phyloP scores from a whole-genome alignment of 2,888 invertebrate genomes.

The Leptopilina myrica region DNA sequence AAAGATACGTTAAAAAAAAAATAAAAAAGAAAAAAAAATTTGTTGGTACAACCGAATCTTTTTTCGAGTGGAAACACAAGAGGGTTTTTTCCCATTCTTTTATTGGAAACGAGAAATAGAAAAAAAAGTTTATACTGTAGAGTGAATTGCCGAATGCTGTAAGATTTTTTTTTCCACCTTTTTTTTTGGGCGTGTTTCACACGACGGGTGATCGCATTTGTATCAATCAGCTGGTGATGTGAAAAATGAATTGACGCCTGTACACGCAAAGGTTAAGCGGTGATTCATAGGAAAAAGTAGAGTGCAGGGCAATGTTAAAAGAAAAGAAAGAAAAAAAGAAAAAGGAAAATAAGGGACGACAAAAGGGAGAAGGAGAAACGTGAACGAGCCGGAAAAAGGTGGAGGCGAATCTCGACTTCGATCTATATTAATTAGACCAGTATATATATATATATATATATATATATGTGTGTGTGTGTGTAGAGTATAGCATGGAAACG shows the following conservation, averaged over 20 bases:
- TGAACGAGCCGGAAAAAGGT: slow-evolving; percentile 49
- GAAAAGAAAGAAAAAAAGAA: slow-evolving; percentile 51
- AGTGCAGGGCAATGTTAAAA: slow-evolving; percentile 42
- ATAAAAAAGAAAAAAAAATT: not conserved
- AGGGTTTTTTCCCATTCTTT: not conserved
- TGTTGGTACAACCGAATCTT: not conserved
- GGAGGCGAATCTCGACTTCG: slow-evolving; percentile 49
- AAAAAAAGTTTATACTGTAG: too few species aligned
- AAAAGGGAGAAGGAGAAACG: slow-evolving; percentile 48
- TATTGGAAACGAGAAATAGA: not conserved
- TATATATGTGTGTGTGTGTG: too few species aligned
- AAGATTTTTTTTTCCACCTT: slow-evolving; percentile 9
- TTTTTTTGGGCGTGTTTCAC: slow-evolving; percentile 34
- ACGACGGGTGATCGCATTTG: slow-evolving; percentile 60
- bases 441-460: not conserved
- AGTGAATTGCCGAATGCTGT: not conserved
- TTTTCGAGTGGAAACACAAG: slow-evolving; percentile 10
- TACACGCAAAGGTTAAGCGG: slow-evolving; percentile 65
- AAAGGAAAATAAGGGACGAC: slow-evolving; percentile 42
- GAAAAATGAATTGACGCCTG: slow-evolving; percentile 68
- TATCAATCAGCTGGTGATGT: slow-evolving; percentile 69
- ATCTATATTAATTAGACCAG: slow-evolving; percentile 55
- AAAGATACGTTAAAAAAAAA: not conserved
- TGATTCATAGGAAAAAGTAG: slow-evolving; percentile 61
- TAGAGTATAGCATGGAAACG: not conserved